phyloP scores from a whole-genome alignment of 2,113 vertebrate species.

The Pontoporia blainvillei region DNA sequence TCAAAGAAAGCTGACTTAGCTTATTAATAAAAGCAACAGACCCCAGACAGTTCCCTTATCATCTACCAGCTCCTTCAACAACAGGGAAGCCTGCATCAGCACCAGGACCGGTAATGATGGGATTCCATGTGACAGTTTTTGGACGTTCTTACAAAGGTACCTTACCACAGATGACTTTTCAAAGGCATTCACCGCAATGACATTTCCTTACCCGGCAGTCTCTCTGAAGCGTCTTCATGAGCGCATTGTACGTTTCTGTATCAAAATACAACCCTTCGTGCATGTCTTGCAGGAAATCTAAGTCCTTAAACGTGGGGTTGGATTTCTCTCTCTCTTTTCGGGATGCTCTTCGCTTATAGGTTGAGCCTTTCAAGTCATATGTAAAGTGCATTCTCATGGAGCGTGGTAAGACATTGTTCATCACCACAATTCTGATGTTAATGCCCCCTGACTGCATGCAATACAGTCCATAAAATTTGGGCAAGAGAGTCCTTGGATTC shows the following conservation, averaged over 20 bases:
- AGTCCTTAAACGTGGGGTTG: constrained; percentile 93
- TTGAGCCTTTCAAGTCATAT: constrained; percentile 96
- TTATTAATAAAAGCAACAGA: not conserved
- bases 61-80: not conserved
- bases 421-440: constrained; percentile 93
- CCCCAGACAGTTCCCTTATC: not conserved
- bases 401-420: constrained; percentile 96
- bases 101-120: not conserved
- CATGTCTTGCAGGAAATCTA: constrained; percentile 98
- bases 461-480: constrained; percentile 97
- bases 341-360: constrained; percentile 92
- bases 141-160: not conserved
- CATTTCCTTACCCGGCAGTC: constrained; percentile 91
- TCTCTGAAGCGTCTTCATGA: constrained; percentile 96
- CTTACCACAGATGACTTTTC: not conserved
- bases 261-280: constrained; percentile 96
- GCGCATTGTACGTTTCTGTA: constrained; percentile 91
- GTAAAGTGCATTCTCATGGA: constrained; percentile 94
- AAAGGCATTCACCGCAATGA: not conserved
- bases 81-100: not conserved
- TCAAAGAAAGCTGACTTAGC: not conserved
- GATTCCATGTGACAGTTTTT: not conserved
- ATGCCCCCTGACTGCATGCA: constrained; percentile 92
- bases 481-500: constrained; percentile 94
- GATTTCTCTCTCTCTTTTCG: constrained; percentile 90